A percentile compares a stretch with the other conserved stretches of the same genome.
phyloP scores from a whole-genome alignment of 2,113 vertebrate species.

The Rhea americana region DNA sequence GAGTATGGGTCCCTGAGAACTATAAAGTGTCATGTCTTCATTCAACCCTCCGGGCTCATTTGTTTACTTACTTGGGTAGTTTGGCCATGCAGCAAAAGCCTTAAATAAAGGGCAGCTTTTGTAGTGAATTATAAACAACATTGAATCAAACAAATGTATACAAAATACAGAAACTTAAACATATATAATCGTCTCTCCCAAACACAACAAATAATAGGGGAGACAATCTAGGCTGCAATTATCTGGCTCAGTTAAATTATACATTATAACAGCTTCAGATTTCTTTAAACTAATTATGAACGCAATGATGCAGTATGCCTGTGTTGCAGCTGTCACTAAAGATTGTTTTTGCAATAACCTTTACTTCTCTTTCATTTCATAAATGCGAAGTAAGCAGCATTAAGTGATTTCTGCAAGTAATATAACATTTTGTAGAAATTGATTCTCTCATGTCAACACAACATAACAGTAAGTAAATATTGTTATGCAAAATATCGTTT shows the following conservation, averaged over 20 bases:
- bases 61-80: constrained; percentile 19
- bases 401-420: background rate
- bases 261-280: background rate
- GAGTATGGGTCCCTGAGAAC: background rate
- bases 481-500: background rate
- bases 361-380: background rate
- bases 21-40: background rate
- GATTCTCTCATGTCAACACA: background rate
- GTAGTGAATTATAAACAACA: background rate
- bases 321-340: background rate
- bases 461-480: background rate
- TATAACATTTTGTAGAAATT: background rate
- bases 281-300: constrained; percentile 17
- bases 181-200: background rate
- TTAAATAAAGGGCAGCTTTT: background rate
- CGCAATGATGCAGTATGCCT: background rate
- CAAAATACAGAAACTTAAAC: constrained; percentile 19
- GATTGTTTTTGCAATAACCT: background rate
- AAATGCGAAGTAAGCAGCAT: background rate
- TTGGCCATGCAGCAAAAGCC: background rate
- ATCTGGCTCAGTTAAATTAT: background rate
- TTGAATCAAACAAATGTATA: constrained; percentile 39
- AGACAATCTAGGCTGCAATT: constrained; percentile 6
- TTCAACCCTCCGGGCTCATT: background rate
- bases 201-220: constrained; percentile 22